Percentiles rank a stretch among this genome's conserved stretches.
Evolutionary conservation across 2,113 vertebrate species (phyloP).

Genomic region (Orientallactaga bullata): DNA sequence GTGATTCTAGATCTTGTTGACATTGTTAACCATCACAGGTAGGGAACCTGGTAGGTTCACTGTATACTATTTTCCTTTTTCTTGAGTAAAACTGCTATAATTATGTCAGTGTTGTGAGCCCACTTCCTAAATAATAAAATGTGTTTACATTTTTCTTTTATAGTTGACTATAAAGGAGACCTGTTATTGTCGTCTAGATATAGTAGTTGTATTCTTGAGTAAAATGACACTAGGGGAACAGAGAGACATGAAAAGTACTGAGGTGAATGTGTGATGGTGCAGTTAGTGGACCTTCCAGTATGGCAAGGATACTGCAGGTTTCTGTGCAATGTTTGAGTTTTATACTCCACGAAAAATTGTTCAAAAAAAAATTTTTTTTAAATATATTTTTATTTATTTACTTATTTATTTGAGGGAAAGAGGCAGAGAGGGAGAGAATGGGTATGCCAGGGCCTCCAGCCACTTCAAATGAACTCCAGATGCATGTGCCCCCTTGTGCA

Average conservation of each 20-base stretch:
- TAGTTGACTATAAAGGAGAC: slow-evolving; percentile 1
- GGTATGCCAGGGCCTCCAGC: too few species aligned
- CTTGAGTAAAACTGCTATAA: background rate
- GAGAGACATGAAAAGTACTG: background rate
- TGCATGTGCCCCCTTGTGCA: too few species aligned
- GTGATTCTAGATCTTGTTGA: background rate
- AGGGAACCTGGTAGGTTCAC: background rate
- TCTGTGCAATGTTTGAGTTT: background rate
- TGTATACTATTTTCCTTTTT: background rate
- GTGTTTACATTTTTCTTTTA: background rate
- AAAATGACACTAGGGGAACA: background rate
- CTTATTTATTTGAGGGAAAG: too few species aligned
- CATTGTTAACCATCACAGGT: background rate
- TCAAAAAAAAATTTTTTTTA: too few species aligned
- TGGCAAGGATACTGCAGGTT: background rate
- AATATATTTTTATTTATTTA: too few species aligned
- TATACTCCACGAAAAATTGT: background rate
- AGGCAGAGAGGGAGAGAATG: too few species aligned
- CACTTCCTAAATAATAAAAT: background rate
- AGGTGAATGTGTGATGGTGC: background rate
- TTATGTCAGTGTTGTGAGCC: background rate
- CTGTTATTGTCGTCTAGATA: background rate
- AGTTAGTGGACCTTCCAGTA: background rate
- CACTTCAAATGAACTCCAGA: too few species aligned
- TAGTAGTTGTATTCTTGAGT: background rate